phyloP scores from a whole-genome alignment of 1,140 invertebrate genomes.

The Drosophila subobscura region DNA sequence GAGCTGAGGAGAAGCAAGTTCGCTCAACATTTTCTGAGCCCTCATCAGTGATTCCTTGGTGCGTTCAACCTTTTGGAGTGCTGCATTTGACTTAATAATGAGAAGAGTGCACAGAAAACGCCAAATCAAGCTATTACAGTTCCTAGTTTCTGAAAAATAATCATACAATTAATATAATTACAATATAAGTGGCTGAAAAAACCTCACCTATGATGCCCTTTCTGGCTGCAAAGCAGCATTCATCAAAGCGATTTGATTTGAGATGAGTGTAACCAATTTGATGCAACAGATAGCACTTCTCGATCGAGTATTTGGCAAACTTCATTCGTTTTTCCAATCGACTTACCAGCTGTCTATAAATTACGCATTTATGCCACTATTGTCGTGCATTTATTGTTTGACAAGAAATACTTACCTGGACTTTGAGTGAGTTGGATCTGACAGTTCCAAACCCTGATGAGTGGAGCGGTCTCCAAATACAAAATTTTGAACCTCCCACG shows the following conservation, averaged over 20 bases:
- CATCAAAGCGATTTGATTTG: conserved; percentile 55
- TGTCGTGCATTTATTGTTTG: not conserved
- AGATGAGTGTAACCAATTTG: conserved; percentile 67
- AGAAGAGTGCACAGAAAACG: conserved; percentile 58
- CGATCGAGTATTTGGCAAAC: conserved; percentile 69
- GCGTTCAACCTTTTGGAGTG: conserved; percentile 64
- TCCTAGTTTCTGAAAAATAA: conserved; percentile 48
- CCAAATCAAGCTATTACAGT: conserved; percentile 68
- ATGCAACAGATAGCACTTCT: conserved; percentile 72
- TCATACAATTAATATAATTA: not conserved
- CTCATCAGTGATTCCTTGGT: conserved; percentile 45
- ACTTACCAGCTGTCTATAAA: conserved; percentile 42
- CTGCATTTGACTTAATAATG: conserved; percentile 63
- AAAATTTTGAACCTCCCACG: conserved; percentile 47
- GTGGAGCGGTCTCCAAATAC: conserved; percentile 76
- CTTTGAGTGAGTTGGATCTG: conserved; percentile 34
- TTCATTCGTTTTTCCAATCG: conserved; percentile 60
- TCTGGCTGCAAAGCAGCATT: conserved; percentile 64
- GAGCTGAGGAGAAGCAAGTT: conserved; percentile 13
- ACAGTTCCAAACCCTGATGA: conserved; percentile 40
- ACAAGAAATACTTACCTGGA: conserved; percentile 27
- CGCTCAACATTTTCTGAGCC: conserved; percentile 30
- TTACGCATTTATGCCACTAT: not conserved
- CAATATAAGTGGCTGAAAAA: not conserved
- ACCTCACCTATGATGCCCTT: conserved; percentile 58